Base-by-base conservation (phyloP, 2,888 invertebrate genomes). In the Branchipolynoe longqiensis region DNA sequence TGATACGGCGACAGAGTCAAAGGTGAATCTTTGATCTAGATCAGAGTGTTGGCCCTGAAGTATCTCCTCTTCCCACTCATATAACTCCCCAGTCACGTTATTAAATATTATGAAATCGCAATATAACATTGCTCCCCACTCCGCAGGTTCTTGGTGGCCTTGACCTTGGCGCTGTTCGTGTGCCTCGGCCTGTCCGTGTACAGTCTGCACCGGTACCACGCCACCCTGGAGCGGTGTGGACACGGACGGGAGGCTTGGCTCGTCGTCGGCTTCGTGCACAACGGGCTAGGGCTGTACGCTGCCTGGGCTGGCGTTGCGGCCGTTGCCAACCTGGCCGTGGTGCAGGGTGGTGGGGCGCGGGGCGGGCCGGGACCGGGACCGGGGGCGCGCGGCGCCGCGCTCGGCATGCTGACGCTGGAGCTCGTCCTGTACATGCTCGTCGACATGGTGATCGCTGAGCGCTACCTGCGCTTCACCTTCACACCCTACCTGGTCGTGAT, bases 271-370 rank as follows among this genome's bases (percentile, higher is more conserved):
- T 85, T 92, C 6, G 89, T 92, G 0, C 91, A 91, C 25, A 92
- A 92, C 83, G 92, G 90, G 0, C 85, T 92, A 12, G 90, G 89
- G 8, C 89, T 92, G 54, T 91, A 92, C 64, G 91, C 90, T 0
- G 90, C 91, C 0, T 92, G 92, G 92, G 88, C 88, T 6, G 90
- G 90, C 0, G 87, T 92, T 12, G 92, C 92, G 0, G 89, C 91
- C 0, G 86, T 91, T 1, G 86, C 92, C 6, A 92, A 92, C 87
- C 58, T 91, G 0, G 89, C 89, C 22, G 88, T 91, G 40, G 90
- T 91, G 6, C 82, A 91, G 33, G 84, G 88, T 6, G 90, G 90
- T 83, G 18, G 0, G 28, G 69, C 64, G 2, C 4, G 22, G 1
- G 8, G 56, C 1, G 82, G 85, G 8, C 87, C 91, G 12, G n/a